phyloP scores from a whole-genome alignment of 2,888 invertebrate genomes.

The Synanthedon tipuliformis region DNA sequence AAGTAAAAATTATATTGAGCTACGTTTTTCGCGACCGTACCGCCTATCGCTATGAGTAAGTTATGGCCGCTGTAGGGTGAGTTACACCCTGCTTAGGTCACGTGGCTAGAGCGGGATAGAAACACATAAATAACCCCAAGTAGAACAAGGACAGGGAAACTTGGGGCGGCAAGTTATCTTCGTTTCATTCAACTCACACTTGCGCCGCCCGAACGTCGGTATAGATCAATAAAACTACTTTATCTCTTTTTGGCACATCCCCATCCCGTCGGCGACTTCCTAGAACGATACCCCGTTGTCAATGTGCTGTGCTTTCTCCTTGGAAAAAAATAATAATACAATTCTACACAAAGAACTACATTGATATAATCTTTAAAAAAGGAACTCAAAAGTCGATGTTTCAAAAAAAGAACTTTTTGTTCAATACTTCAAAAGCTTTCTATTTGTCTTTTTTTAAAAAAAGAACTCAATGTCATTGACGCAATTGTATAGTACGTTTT shows the following conservation, averaged over 20 bases:
- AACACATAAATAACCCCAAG: constrained; percentile 27
- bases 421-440: constrained; percentile 10
- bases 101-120: constrained; percentile 58
- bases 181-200: constrained; percentile 71
- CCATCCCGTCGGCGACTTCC: constrained; percentile 64
- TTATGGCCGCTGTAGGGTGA: constrained; percentile 70
- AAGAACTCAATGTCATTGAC: constrained; percentile 25
- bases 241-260: constrained; percentile 73
- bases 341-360: constrained; percentile 6
- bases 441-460: constrained; percentile 24
- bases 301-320: constrained; percentile 45
- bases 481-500: constrained; percentile 54
- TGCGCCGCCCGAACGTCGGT: constrained; percentile 67
- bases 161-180: constrained; percentile 71
- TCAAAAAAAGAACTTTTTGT: constrained; percentile 20
- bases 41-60: constrained; percentile 70
- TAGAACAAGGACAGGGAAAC: constrained; percentile 41
- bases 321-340: constrained; percentile 21
- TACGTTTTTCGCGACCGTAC: constrained; percentile 63
- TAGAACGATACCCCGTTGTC: constrained; percentile 48
- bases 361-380: constrained; percentile 2
- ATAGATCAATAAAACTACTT: constrained; percentile 73
- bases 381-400: constrained; percentile 12
- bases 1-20: neutral
- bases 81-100: constrained; percentile 71